These are phyloP conservation scores for Kradibia gibbosae DNA, from an alignment of 1,140 invertebrate species.

Conservation along the genomic window DNA sequence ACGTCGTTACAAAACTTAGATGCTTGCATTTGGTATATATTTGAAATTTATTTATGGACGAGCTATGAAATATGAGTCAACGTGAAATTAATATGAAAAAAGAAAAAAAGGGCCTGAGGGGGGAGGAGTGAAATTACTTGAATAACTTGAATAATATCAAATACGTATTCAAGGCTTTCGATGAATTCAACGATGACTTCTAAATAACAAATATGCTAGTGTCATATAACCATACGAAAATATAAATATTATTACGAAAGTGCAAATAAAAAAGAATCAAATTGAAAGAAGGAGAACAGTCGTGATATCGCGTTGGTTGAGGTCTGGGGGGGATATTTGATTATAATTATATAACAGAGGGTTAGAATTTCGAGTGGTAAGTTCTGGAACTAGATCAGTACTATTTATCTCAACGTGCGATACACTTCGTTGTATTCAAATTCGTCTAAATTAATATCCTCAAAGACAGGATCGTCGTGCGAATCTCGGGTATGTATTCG, in stretches of 20 bases:
- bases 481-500: neutral
- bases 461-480: neutral
- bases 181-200: constrained; percentile 9
- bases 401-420: constrained; percentile 10
- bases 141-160: too few relatives aligned
- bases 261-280: neutral
- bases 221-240: neutral
- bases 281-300: too few relatives aligned
- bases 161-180: neutral
- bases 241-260: constrained; percentile 14
- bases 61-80: too few relatives aligned
- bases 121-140: too few relatives aligned
- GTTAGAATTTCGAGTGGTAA: constrained; percentile 26
- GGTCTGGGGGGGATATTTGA: neutral
- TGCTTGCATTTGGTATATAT: too few relatives aligned
- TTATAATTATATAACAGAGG: neutral
- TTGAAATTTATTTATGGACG: too few relatives aligned
- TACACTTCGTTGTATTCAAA: neutral
- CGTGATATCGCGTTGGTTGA: too few relatives aligned
- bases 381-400: constrained; percentile 21
- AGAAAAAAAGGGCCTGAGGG: too few relatives aligned
- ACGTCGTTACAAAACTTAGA: too few relatives aligned
- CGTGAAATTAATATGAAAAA: too few relatives aligned
- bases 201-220: neutral
- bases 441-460: constrained; percentile 17